phyloP scores from a whole-genome alignment of 2,113 vertebrate species.

The Oncorhynchus mykiss region DNA sequence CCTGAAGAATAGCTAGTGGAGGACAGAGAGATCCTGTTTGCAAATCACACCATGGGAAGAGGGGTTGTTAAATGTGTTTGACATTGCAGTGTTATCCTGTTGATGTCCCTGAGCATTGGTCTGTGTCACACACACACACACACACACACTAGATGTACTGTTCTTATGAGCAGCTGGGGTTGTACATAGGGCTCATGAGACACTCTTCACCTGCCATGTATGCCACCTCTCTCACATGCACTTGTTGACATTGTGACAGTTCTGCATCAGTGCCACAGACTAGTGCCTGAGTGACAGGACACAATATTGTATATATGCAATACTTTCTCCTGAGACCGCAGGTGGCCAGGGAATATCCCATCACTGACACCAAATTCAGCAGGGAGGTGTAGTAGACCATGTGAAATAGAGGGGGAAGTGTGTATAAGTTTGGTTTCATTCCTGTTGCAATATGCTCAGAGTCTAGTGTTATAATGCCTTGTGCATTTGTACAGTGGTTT shows the following conservation, averaged over 20 bases:
- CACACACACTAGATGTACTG: constrained; percentile 4
- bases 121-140: constrained; percentile 32
- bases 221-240: constrained; percentile 39
- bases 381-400: background rate
- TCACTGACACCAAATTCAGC: too few species aligned
- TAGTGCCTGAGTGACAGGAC: constrained; percentile 33
- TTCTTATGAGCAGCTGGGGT: constrained; percentile 39
- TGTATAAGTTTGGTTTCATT: background rate
- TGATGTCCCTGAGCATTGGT: constrained; percentile 51
- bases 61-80: constrained; percentile 68
- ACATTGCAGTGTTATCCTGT: constrained; percentile 63
- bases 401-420: background rate
- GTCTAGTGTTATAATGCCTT: background rate
- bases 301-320: constrained; percentile 23
- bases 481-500: background rate
- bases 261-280: constrained; percentile 27
- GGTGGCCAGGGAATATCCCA: too few species aligned
- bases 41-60: constrained; percentile 63
- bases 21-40: constrained; percentile 62
- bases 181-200: constrained; percentile 35
- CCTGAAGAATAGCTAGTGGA: constrained; percentile 59
- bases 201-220: constrained; percentile 62
- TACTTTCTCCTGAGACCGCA: background rate
- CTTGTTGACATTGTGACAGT: constrained; percentile 35
- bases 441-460: background rate